These are phyloP conservation scores for Drosophila lacertosa DNA, from an alignment of 1,140 invertebrate genomes.

Conservation along the genomic window DNA sequence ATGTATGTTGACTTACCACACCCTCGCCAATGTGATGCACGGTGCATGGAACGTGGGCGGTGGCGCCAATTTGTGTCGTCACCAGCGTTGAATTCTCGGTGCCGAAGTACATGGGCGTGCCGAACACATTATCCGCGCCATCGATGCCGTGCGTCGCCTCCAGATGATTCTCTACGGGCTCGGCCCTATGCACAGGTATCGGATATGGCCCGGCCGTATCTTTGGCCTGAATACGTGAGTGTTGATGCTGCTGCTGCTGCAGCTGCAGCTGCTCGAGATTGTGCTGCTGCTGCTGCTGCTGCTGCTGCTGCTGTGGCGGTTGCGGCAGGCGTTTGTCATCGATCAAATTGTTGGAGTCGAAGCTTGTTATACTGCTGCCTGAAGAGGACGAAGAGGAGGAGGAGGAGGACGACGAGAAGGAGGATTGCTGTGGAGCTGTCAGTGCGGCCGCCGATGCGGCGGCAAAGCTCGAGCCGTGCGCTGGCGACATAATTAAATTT, in stretches of 20 bases:
- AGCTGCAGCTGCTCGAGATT: slow-evolving; percentile 17
- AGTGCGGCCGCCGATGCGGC: slow-evolving; percentile 49
- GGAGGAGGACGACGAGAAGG: neutral
- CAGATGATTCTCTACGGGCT: slow-evolving; percentile 67
- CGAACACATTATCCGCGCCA: slow-evolving; percentile 70
- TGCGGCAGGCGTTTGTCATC: slow-evolving; percentile 68
- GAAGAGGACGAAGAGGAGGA: neutral
- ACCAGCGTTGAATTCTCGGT: slow-evolving; percentile 92
- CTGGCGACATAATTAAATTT: slow-evolving; percentile 79
- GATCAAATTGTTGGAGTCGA: slow-evolving; percentile 77
- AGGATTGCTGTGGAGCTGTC: slow-evolving; percentile 28
- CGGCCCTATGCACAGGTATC: slow-evolving; percentile 58
- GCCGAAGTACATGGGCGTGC: slow-evolving; percentile 88
- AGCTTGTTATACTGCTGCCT: slow-evolving; percentile 77
- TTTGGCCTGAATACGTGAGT: slow-evolving; percentile 74
- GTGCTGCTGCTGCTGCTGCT: slow-evolving; percentile 42
- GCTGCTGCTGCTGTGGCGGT: slow-evolving; percentile 47
- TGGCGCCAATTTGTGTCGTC: slow-evolving; percentile 92
- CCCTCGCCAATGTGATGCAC: slow-evolving; percentile 93
- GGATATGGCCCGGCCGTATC: slow-evolving; percentile 74
- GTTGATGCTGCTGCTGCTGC: slow-evolving; percentile 33
- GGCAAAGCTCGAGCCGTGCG: slow-evolving; percentile 38
- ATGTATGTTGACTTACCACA: slow-evolving; percentile 88
- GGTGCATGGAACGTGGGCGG: slow-evolving; percentile 91
- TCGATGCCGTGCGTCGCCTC: slow-evolving; percentile 57